Percentiles rank a stretch among this genome's conserved stretches.
These are phyloP conservation scores for Parazoanthus darwini DNA, from an alignment of 92 coral and sea anemone species.

Conservation along the genomic window DNA sequence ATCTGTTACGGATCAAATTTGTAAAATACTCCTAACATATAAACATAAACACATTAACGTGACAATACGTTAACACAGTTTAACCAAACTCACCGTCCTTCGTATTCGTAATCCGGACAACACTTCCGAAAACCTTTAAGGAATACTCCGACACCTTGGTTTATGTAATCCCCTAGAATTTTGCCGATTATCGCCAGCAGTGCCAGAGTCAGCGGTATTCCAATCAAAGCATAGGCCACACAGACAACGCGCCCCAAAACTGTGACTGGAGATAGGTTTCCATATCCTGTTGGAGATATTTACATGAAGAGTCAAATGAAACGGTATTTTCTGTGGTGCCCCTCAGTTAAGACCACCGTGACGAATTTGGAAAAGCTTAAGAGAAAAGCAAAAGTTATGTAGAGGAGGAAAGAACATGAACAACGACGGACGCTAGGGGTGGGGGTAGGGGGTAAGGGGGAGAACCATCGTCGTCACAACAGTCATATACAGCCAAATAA, in stretches of 20 bases:
- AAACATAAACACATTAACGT: no score
- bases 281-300: slow-evolving; percentile 60
- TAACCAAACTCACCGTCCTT: slow-evolving; percentile 68
- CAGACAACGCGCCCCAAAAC: slow-evolving; percentile 70
- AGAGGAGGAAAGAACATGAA: not conserved
- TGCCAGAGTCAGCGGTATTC: slow-evolving; percentile 90
- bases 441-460: no score
- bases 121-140: slow-evolving; percentile 69
- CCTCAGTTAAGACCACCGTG: no score
- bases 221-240: slow-evolving; percentile 75
- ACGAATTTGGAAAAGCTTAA: no score
- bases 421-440: not conserved
- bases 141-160: slow-evolving; percentile 72
- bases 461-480: not conserved
- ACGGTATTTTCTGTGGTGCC: not conserved
- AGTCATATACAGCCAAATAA: not conserved
- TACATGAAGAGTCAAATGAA: not conserved
- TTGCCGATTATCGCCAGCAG: slow-evolving; percentile 88
- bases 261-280: slow-evolving; percentile 76
- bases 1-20: no score
- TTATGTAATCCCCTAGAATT: slow-evolving; percentile 84
- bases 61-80: no score
- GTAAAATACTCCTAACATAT: no score
- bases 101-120: slow-evolving; percentile 74
- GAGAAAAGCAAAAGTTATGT: not conserved